A percentile compares a stretch with the other conserved stretches of the same genome.
Evolutionary conservation across 2,888 invertebrate genomes (phyloP).

Genomic region (Phengaris alcon): DNA sequence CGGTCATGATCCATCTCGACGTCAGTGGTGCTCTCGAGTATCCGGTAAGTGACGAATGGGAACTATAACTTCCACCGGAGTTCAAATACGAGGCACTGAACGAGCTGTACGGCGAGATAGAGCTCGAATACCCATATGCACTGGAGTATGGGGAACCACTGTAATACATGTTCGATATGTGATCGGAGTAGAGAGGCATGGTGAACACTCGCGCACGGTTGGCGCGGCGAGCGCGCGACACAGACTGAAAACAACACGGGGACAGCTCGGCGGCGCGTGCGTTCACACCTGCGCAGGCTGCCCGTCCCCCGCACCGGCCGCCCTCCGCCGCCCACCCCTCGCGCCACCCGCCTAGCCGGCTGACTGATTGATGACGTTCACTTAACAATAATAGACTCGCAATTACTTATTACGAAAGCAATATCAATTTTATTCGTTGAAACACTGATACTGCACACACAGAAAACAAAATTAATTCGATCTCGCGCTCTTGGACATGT

Average conservation of each 20-base stretch:
- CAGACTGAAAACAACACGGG: slow-evolving; percentile 52
- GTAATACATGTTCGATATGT: slow-evolving; percentile 80
- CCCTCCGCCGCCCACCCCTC: slow-evolving; percentile 23
- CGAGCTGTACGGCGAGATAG: slow-evolving; percentile 62
- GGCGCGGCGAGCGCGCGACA: slow-evolving; percentile 50
- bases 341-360: slow-evolving; percentile 51
- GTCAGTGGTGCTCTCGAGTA: slow-evolving; percentile 76
- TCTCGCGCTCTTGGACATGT: neutral
- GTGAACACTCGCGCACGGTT: slow-evolving; percentile 50
- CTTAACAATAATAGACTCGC: slow-evolving; percentile 60
- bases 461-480: slow-evolving; percentile 7
- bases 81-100: slow-evolving; percentile 75
- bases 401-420: slow-evolving; percentile 30
- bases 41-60: slow-evolving; percentile 71
- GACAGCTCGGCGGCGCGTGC: slow-evolving; percentile 46
- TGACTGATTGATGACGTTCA: slow-evolving; percentile 71
- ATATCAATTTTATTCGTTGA: slow-evolving; percentile 28
- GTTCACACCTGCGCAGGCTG: slow-evolving; percentile 36
- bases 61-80: slow-evolving; percentile 70
- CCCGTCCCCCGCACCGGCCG: slow-evolving; percentile 45
- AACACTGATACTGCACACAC: neutral
- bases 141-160: slow-evolving; percentile 72
- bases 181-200: slow-evolving; percentile 86
- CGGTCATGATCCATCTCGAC: slow-evolving; percentile 62
- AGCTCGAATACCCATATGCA: slow-evolving; percentile 69